Percentiles rank a stretch among this genome's conserved stretches.
Conservation (phyloP, 2,888 invertebrate species). For the Ernsta delagoae region DNA sequence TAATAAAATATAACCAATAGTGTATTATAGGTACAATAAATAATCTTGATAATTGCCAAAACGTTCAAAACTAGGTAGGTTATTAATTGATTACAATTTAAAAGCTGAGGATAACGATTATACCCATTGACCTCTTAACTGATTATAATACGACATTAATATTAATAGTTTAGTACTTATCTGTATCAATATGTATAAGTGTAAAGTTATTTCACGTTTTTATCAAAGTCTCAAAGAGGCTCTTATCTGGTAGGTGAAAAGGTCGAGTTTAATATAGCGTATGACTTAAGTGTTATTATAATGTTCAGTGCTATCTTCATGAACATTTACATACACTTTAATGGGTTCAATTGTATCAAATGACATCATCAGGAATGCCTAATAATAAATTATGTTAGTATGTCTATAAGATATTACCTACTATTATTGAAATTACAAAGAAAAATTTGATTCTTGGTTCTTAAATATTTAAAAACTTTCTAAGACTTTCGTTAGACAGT, state of each 20-base stretch:
- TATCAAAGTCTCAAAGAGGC: slow-evolving; percentile 13
- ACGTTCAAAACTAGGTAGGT: neutral
- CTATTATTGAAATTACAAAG: too few species aligned
- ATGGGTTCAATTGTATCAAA: neutral
- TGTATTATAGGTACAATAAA: neutral
- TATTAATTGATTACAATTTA: neutral
- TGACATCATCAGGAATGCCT: neutral
- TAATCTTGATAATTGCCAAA: neutral
- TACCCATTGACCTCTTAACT: neutral
- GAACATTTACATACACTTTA: neutral
- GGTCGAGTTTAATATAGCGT: slow-evolving; percentile 16
- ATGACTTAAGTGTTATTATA: slow-evolving; percentile 24
- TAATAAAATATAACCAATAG: neutral
- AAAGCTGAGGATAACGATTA: neutral
- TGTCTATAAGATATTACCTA: too few species aligned
- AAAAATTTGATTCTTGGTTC: too few species aligned
- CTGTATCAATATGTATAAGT: too few species aligned
- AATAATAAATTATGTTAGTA: too few species aligned
- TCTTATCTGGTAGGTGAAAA: slow-evolving; percentile 10
- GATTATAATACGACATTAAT: slow-evolving; percentile 2
- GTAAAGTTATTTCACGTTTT: slow-evolving; percentile 7
- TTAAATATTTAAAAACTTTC: too few species aligned
- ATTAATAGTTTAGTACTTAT: neutral
- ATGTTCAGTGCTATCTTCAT: neutral
- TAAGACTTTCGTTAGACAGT: too few species aligned